Percentiles rank a stretch among this genome's conserved stretches.
Conservation (phyloP, 2,888 invertebrate species). For the Erebia palarica region DNA sequence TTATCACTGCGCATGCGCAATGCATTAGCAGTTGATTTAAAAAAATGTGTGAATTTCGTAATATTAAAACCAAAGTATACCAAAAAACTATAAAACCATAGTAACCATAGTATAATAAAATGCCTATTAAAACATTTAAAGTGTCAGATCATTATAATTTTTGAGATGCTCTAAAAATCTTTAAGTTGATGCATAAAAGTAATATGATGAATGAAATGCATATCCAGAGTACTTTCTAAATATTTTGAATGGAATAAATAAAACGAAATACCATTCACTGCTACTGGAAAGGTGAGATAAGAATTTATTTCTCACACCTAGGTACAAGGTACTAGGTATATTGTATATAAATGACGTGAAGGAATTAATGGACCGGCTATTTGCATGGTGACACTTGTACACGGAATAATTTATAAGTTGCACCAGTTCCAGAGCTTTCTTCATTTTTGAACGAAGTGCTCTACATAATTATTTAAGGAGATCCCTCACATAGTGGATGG, state of each 20-base stretch:
- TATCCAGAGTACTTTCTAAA: constrained; percentile 8
- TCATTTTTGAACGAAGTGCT: not conserved
- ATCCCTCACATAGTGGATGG: not conserved
- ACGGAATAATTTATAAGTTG: constrained; percentile 1
- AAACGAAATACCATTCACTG: constrained; percentile 8
- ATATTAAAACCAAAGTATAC: not conserved
- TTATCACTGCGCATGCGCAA: too few species aligned
- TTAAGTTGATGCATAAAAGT: not conserved
- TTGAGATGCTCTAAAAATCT: constrained; percentile 9
- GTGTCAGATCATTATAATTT: constrained; percentile 13
- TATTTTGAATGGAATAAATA: constrained; percentile 19
- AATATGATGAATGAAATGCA: not conserved
- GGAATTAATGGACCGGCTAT: constrained; percentile 5
- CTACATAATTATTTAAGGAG: not conserved
- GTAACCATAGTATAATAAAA: not conserved
- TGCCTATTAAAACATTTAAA: constrained; percentile 1
- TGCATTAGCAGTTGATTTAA: too few species aligned
- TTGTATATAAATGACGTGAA: not conserved
- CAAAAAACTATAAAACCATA: too few species aligned
- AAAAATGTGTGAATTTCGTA: too few species aligned
- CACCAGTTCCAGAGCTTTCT: constrained; percentile 6
- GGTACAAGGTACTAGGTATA: too few species aligned
- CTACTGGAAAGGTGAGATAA: constrained; percentile 14
- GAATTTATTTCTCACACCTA: constrained; percentile 16
- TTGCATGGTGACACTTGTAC: constrained; percentile 12